Evolutionary conservation across 37 sponge, comb jelly and placozoan genomes (phyloP).

Genomic region (Beroe forskalii): DNA sequence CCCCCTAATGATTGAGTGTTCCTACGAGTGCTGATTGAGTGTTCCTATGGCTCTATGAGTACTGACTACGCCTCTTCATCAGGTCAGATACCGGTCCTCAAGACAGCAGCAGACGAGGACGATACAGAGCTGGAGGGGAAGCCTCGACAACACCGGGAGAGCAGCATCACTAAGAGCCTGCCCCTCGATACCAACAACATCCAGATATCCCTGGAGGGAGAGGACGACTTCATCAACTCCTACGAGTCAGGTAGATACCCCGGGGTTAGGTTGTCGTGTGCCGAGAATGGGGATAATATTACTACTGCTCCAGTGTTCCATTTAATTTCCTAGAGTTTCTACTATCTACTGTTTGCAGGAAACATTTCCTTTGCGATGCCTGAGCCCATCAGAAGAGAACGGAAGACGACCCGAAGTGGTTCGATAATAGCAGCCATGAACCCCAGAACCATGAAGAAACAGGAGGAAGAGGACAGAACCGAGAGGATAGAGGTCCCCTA

Average conservation of each 20-base stretch:
- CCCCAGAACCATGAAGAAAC: not conserved
- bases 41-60: too few relatives aligned
- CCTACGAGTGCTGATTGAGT: too few relatives aligned
- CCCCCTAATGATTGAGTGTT: too few relatives aligned
- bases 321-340: too few relatives aligned
- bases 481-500: constrained; percentile 46
- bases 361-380: constrained; percentile 56
- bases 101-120: constrained; percentile 3
- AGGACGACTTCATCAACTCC: constrained; percentile 13
- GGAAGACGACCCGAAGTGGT: constrained; percentile 48
- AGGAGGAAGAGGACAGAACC: not conserved
- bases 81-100: not conserved
- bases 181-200: constrained; percentile 24
- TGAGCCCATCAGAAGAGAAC: constrained; percentile 43
- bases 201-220: constrained; percentile 52
- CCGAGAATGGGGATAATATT: not conserved
- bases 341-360: too few relatives aligned
- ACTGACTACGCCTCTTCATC: too few relatives aligned
- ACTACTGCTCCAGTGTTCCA: not conserved
- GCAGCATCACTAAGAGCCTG: constrained; percentile 35
- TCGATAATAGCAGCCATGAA: constrained; percentile 44
- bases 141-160: constrained; percentile 26
- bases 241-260: constrained; percentile 30
- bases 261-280: too few relatives aligned
- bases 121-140: not conserved